Conservation (phyloP, 1,140 invertebrate genomes). For the Drosophila santomea region DNA sequence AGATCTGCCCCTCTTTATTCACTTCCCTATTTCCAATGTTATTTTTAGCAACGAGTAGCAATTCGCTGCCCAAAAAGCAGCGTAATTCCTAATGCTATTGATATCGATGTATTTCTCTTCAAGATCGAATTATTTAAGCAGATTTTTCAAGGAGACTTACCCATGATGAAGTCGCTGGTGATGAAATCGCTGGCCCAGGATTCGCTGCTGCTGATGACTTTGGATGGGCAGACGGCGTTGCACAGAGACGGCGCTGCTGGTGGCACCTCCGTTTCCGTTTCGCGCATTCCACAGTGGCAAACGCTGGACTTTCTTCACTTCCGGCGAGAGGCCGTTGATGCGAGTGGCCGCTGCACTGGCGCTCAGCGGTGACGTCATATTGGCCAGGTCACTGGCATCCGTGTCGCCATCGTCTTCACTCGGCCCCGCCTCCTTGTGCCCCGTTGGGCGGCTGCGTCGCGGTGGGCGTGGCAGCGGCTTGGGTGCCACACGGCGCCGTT, state of each 20-base stretch:
- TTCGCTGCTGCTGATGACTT: conserved; percentile 5
- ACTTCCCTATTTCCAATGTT: not conserved
- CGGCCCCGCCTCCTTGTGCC: not conserved
- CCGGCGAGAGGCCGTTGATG: conserved; percentile 71
- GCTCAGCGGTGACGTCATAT: conserved; percentile 66
- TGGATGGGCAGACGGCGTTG: conserved; percentile 4
- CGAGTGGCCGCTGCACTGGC: conserved; percentile 70
- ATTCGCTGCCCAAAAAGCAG: too few relatives aligned
- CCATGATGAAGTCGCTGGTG: conserved; percentile 13
- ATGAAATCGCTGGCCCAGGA: conserved; percentile 4
- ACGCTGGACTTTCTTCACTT: conserved; percentile 72
- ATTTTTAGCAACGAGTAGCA: too few relatives aligned
- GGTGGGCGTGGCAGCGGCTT: conserved; percentile 53
- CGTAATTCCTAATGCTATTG: too few relatives aligned
- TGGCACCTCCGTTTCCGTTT: conserved; percentile 8
- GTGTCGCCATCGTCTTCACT: conserved; percentile 47
- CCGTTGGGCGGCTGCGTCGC: conserved; percentile 46
- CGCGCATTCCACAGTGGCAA: conserved; percentile 63
- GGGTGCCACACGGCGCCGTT: conserved; percentile 48
- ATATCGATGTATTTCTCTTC: too few relatives aligned
- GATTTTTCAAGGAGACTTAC: conserved; percentile 9
- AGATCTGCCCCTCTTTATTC: not conserved
- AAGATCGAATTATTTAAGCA: too few relatives aligned
- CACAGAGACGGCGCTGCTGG: conserved; percentile 1
- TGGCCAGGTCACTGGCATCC: conserved; percentile 73